Conservation (phyloP, 2,888 invertebrate species). For the Cabera pusaria region DNA sequence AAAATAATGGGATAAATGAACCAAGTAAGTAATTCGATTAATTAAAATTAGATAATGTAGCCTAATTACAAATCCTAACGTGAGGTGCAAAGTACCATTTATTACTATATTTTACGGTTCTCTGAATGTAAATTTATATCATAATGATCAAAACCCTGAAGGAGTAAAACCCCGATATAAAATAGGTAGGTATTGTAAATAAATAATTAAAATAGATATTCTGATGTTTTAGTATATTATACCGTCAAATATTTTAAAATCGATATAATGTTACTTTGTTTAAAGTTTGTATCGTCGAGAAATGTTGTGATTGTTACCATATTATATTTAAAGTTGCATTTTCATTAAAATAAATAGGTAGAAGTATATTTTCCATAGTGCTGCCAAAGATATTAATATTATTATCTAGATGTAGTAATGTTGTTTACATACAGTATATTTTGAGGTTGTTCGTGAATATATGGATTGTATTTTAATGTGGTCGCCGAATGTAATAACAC, state of each 20-base stretch:
- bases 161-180: conserved; percentile 73
- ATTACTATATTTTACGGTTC: conserved; percentile 50
- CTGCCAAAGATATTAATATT: conserved; percentile 81
- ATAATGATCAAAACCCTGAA: conserved; percentile 66
- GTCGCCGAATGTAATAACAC: conserved; percentile 67
- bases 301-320: conserved; percentile 79
- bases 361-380: conserved; percentile 83
- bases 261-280: conserved; percentile 56
- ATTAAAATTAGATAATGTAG: conserved; percentile 39
- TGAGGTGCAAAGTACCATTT: conserved; percentile 57
- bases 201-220: conserved; percentile 61
- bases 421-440: conserved; percentile 76
- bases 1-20: conserved; percentile 30
- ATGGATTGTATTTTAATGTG: conserved; percentile 77
- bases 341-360: conserved; percentile 75
- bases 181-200: conserved; percentile 66
- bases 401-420: conserved; percentile 77
- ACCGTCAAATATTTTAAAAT: conserved; percentile 56
- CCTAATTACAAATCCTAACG: conserved; percentile 44
- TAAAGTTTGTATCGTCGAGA: conserved; percentile 72
- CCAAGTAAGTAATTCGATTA: conserved; percentile 35
- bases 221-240: conserved; percentile 51
- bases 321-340: conserved; percentile 76
- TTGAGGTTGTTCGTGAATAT: conserved; percentile 77
- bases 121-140: conserved; percentile 56